Evolutionary conservation across 2,888 invertebrate species (phyloP).

Genomic region (Ophion costatus): DNA sequence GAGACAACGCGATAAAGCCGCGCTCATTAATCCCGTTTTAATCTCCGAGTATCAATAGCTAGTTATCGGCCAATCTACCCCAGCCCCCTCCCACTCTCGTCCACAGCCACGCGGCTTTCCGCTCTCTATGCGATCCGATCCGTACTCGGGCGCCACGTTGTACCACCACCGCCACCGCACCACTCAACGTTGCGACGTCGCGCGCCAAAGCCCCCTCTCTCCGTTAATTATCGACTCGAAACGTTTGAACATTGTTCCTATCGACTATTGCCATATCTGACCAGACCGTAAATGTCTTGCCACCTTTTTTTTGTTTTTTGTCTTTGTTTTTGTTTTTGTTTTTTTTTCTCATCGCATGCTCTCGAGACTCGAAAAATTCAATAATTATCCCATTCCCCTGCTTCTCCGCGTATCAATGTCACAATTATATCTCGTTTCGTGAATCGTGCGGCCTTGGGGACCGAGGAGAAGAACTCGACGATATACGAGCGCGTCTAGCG

Average conservation of each 20-base stretch:
- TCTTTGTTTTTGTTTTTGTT: too few species aligned
- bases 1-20: slow-evolving; percentile 9
- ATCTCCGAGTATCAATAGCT: slow-evolving; percentile 54
- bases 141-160: slow-evolving; percentile 3
- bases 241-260: too few species aligned
- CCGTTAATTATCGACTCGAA: slow-evolving; percentile 30
- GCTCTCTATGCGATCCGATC: neutral
- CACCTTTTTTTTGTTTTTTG: neutral
- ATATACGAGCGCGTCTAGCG: neutral
- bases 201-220: slow-evolving; percentile 29
- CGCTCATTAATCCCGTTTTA: slow-evolving; percentile 52
- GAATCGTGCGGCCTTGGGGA: neutral
- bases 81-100: slow-evolving; percentile 19
- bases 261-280: neutral
- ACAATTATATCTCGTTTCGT: neutral
- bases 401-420: neutral
- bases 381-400: neutral
- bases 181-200: slow-evolving; percentile 46
- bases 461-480: neutral
- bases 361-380: neutral
- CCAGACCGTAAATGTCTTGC: too few species aligned
- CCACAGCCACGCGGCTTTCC: neutral
- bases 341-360: neutral
- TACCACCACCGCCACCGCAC: neutral
- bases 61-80: slow-evolving; percentile 45